A percentile compares a stretch with the other conserved stretches of the same genome.
These are phyloP conservation scores for Graphium colonna DNA, from an alignment of 2,888 invertebrate genomes.

Conservation along the genomic window DNA sequence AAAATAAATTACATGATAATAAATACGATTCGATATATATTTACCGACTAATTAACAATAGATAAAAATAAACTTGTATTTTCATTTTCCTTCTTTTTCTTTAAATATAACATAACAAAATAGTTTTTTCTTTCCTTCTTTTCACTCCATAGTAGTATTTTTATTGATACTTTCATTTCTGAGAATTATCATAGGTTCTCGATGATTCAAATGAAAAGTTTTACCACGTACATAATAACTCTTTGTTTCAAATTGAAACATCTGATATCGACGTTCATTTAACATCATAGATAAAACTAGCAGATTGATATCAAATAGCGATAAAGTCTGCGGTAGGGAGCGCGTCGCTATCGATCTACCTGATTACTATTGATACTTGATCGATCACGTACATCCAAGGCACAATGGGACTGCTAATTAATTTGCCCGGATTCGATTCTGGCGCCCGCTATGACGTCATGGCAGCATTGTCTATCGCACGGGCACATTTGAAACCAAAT, in stretches of 20 bases:
- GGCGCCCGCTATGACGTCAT: constrained; percentile 66
- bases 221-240: not conserved
- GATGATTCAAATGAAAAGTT: too few species aligned
- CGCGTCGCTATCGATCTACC: constrained; percentile 53
- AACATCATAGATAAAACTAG: constrained; percentile 26
- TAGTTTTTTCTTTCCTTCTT: too few species aligned
- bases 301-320: constrained; percentile 15
- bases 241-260: constrained; percentile 3
- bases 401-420: constrained; percentile 44
- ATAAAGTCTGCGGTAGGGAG: constrained; percentile 65
- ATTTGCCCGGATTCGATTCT: constrained; percentile 45
- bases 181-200: too few species aligned
- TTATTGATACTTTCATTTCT: too few species aligned
- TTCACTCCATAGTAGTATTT: too few species aligned
- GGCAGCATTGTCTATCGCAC: constrained; percentile 32
- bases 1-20: too few species aligned
- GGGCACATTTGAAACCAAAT: constrained; percentile 30
- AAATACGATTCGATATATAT: too few species aligned
- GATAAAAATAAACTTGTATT: too few species aligned
- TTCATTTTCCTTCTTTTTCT: too few species aligned
- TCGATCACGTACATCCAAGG: constrained; percentile 58
- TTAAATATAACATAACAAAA: too few species aligned
- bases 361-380: constrained; percentile 63
- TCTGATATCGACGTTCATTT: constrained; percentile 6
- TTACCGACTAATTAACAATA: too few species aligned